Base-by-base conservation (phyloP, 2,113 vertebrate genomes). In the Anolis carolinensis region DNA sequence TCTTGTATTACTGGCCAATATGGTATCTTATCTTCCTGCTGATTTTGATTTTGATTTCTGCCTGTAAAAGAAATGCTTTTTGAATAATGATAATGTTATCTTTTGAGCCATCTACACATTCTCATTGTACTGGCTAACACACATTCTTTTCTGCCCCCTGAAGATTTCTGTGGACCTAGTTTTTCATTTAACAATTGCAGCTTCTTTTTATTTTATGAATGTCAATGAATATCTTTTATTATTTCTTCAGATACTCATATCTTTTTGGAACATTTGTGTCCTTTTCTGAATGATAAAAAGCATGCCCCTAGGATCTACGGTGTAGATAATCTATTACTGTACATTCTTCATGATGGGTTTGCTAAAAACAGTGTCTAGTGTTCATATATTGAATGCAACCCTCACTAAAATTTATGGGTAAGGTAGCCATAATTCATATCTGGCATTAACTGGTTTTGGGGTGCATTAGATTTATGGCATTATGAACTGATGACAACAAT, bases 1-100 rank as follows among this genome's bases (percentile, higher is more conserved):
- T 84, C 77, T 82, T 72, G 34, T 86, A 44, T 50, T 71, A 86
- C 21, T 74, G 48, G 59, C 7, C 55, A 87, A 4, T 23, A 34
- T 67, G 34, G n/a, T 84, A 21, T 77, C 36, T 27, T 55, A 30
- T n/a, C 30, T 70, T 25, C 65, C 84, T 71, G 50, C 27, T 79
- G 50, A 30, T 71, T 16, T 27, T 72, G 34, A 9, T 79, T 85
- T 20, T 62, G 84, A 59, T 32, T 50, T 44, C 55, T 4, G 10
- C 10, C 27, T n/a, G 6, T 68, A 9, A 30, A 8, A 30, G 52
- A 78, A 8, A 77, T 55, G 14, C 59, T 39, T 80, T 80, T 32
- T 23, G 59, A 36, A 39, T 27, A 80, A 23, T n/a, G 34, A 65
- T 44, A 44, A 48, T 48, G 25, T 55, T 8, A n/a, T 59, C 14